Base-by-base conservation (phyloP, 2,888 invertebrate species). In the Baronia brevicornis region DNA sequence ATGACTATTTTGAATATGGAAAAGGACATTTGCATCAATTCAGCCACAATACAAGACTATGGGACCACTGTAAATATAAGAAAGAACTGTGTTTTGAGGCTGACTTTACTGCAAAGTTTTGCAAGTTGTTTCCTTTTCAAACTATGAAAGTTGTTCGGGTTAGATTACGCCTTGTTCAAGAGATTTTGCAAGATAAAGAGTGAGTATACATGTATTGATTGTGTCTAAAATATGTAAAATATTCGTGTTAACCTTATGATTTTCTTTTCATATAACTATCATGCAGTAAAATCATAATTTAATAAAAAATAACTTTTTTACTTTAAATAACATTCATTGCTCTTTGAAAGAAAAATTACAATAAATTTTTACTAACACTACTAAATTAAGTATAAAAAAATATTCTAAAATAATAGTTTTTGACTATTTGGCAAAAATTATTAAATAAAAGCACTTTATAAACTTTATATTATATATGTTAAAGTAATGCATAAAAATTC, bases 111-210 rank as follows among this genome's bases (percentile, higher is more conserved):
- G 88, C 89, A 33, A 88, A 87, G 43, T 91, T 93, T 77, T 96
- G 95, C 79, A 88, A 87, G 61, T 79, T 94, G 48, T 95, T 94
- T 69, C 95, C 95, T 5, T 91, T 95, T 68, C 95, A 95, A 66
- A 92, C 91, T 44, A 92, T 95, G 92, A 96, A 95, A 72, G 87
- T 93, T 42, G 95, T 95, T 11, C 85, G 95, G 38, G 69, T 95
- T 51, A 86, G 94, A 41, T 84, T 95, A 48, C 86, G 87, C 38
- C 85, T 92, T 6, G 89, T 92, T 25, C 90, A 92, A 56, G 86
- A 88, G 41, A 75, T 95, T 29, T 77, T 95, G 33, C 84, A 89
- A 44, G 91, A 92, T 65, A 84, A 88, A 71, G 86, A 85, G 92
- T 92, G 73, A 87, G 88, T 86, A 42, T 29, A 17, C 20, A 8